Conservation (phyloP, 2,113 vertebrate genomes). For the Catharus minimus region DNA sequence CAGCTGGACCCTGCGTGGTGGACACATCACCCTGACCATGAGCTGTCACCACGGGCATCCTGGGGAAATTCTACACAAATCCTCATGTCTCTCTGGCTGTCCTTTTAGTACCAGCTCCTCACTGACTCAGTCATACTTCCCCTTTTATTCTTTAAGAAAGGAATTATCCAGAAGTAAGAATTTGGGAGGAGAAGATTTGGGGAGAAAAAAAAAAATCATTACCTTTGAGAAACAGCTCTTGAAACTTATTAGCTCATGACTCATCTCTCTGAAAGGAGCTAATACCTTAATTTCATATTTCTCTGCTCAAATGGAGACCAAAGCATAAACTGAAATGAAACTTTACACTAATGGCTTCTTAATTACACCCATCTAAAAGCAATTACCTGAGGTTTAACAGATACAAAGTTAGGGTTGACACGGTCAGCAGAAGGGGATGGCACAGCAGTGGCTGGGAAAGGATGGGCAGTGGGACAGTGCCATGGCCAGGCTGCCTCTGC, state of each 20-base stretch:
- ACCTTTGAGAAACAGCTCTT: conserved; percentile 70
- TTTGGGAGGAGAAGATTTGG: conserved; percentile 11
- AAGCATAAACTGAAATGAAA: conserved; percentile 79
- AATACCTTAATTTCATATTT: conserved; percentile 83
- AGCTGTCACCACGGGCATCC: rapidly evolving
- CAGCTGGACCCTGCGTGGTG: not conserved
- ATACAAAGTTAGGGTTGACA: conserved; percentile 76
- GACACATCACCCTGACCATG: rapidly evolving
- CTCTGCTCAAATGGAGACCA: conserved; percentile 82
- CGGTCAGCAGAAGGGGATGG: conserved; percentile 61
- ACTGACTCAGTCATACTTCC: not conserved
- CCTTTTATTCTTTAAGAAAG: conserved; percentile 21
- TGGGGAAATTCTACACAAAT: not conserved
- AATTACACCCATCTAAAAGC: conserved; percentile 84
- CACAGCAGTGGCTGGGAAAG: conserved; percentile 46
- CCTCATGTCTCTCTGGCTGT: not conserved
- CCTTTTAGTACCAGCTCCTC: not conserved
- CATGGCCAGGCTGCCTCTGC: not conserved
- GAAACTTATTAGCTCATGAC: conserved; percentile 76
- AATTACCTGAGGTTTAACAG: conserved; percentile 80
- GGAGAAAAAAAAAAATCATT: conserved; percentile 58
- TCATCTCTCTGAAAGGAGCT: conserved; percentile 74
- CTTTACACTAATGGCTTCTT: conserved; percentile 82
- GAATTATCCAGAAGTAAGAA: conserved; percentile 51
- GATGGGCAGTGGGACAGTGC: not conserved